Percentiles rank a stretch among this genome's conserved stretches.
Conservation (phyloP, 2,797 vertebrate genomes). For the Syngnathus rostellatus region DNA sequence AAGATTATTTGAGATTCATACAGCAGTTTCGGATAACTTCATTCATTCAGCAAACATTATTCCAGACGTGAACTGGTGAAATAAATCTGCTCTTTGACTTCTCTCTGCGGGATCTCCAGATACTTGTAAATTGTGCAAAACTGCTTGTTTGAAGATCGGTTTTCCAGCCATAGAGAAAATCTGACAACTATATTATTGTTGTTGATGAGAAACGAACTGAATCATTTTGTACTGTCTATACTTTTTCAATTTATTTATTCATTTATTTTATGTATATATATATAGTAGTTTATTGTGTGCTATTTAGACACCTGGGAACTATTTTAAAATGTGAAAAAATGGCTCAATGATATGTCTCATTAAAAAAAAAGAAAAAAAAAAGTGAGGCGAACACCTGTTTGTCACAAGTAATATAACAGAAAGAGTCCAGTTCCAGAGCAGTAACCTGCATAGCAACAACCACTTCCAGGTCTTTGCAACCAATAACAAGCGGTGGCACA, state of each 20-base stretch:
- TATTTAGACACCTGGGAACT: not conserved
- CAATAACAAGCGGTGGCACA: slow-evolving; percentile 47
- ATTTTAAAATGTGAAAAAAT: not conserved
- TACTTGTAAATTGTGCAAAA: not conserved
- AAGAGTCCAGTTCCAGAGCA: not conserved
- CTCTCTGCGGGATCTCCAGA: not conserved
- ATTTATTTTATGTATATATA: not conserved
- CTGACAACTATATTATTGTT: not conserved
- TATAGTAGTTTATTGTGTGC: too few species aligned
- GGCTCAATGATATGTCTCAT: not conserved
- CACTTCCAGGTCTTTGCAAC: slow-evolving; percentile 44
- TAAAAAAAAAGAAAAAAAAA: not conserved
- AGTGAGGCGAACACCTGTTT: not conserved
- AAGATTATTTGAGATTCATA: slow-evolving; percentile 37
- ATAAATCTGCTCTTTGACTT: slow-evolving; percentile 11
- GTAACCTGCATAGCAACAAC: not conserved
- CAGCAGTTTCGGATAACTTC: not conserved
- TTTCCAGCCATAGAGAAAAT: not conserved
- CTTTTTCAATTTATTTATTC: too few species aligned
- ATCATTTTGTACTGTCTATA: not conserved
- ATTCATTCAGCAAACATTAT: slow-evolving; percentile 31
- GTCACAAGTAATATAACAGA: not conserved
- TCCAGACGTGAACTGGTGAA: slow-evolving; percentile 15
- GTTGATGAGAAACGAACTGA: not conserved
- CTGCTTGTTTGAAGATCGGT: slow-evolving; percentile 2